A percentile compares a stretch with the other conserved stretches of the same genome.
These are phyloP conservation scores for Odontamblyopus lacepedii DNA, from an alignment of 2,797 vertebrate genomes.

Conservation along the genomic window DNA sequence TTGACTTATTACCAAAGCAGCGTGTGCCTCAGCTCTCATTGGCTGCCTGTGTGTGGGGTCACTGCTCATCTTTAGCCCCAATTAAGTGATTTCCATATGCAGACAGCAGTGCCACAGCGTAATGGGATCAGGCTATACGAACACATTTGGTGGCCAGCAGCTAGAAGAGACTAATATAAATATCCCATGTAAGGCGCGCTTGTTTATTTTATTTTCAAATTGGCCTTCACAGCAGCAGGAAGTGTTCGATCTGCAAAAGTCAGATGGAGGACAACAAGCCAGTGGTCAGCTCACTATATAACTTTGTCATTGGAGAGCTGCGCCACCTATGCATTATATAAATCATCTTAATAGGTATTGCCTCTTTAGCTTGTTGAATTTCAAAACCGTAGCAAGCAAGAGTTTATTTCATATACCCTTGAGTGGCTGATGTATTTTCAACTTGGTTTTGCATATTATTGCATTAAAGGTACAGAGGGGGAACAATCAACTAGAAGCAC, in stretches of 20 bases:
- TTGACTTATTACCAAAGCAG: slow-evolving; percentile 31
- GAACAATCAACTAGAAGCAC: not conserved
- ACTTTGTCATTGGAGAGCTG: slow-evolving; percentile 5
- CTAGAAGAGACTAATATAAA: not conserved
- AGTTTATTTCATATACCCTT: slow-evolving; percentile 4
- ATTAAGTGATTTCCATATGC: slow-evolving; percentile 36
- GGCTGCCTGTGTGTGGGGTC: slow-evolving; percentile 11
- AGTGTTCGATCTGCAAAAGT: slow-evolving; percentile 5
- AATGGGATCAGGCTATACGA: slow-evolving; percentile 18
- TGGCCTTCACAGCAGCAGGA: slow-evolving; percentile 12
- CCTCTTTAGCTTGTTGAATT: not conserved
- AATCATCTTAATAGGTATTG: not conserved
- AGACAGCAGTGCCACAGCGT: slow-evolving; percentile 15
- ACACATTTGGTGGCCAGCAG: slow-evolving; percentile 6
- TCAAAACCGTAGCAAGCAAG: not conserved
- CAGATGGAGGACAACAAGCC: slow-evolving; percentile 3
- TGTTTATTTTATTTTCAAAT: slow-evolving; percentile 15
- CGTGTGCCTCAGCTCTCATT: slow-evolving; percentile 14
- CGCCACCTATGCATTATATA: not conserved
- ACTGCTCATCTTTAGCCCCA: slow-evolving; percentile 26
- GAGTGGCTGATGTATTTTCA: not conserved
- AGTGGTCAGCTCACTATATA: slow-evolving; percentile 2
- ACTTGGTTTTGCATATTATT: not conserved
- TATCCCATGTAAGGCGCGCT: slow-evolving; percentile 4
- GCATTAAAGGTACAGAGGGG: too few relatives aligned